Evolutionary conservation across 2,113 vertebrate genomes (phyloP).

Genomic region (Patagioenas fasciata): DNA sequence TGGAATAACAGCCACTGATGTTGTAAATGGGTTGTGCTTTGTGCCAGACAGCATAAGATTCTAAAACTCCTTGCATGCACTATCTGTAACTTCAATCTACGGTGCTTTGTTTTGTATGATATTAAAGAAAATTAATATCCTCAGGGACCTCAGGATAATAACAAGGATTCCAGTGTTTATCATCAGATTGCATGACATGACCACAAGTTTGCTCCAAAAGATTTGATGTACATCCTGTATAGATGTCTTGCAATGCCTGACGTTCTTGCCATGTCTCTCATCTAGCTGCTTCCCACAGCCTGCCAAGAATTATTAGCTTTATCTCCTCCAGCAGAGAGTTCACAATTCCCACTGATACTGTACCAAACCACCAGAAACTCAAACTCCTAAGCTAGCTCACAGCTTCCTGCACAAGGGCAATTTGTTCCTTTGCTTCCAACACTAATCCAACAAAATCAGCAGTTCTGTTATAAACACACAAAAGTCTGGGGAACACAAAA

Average conservation of each 20-base stretch:
- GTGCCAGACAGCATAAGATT: neutral
- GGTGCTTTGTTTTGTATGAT: neutral
- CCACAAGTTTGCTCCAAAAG: neutral
- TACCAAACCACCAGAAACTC: neutral
- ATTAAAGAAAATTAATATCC: neutral
- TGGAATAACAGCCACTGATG: neutral
- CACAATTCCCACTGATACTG: neutral
- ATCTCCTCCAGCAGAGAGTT: neutral
- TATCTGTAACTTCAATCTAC: neutral
- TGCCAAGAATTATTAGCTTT: conserved; percentile 33
- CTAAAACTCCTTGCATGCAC: neutral
- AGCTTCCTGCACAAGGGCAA: neutral
- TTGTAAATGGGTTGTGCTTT: neutral
- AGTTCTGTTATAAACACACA: neutral
- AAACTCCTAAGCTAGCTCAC: neutral
- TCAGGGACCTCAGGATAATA: neutral
- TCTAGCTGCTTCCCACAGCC: neutral
- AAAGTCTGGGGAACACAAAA: neutral
- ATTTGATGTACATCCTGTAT: neutral
- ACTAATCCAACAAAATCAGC: neutral
- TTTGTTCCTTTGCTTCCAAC: neutral
- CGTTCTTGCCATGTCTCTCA: neutral
- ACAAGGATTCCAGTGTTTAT: neutral
- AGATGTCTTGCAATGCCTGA: neutral
- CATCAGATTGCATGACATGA: neutral